phyloP scores from a whole-genome alignment of 92 coral and sea anemone species.

The Phenganax stokvisi region DNA sequence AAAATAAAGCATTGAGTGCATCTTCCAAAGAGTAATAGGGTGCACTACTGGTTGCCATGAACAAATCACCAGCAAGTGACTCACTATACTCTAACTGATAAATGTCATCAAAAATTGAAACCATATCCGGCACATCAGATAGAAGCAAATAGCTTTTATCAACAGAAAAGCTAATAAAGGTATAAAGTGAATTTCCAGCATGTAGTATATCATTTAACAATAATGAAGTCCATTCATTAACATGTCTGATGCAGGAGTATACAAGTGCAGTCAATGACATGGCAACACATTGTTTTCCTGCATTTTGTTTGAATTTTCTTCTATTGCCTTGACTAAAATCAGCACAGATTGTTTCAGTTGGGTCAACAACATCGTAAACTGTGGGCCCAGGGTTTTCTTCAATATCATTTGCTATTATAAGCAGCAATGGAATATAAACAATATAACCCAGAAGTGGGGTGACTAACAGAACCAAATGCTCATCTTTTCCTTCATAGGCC shows the following conservation, averaged over 20 bases:
- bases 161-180: background rate
- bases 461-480: too few species aligned
- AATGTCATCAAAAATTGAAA: background rate
- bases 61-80: background rate
- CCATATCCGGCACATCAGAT: background rate
- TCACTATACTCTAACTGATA: background rate
- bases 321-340: slow-evolving; percentile 10
- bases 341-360: background rate
- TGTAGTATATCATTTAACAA: background rate
- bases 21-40: background rate
- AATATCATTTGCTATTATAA: background rate
- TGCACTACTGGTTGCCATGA: background rate
- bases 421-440: background rate
- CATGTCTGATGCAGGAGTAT: background rate
- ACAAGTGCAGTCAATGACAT: slow-evolving; percentile 7
- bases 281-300: slow-evolving; percentile 10
- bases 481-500: too few species aligned
- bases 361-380: slow-evolving; percentile 9
- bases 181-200: background rate
- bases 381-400: slow-evolving; percentile 16
- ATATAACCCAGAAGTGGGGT: too few species aligned
- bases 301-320: background rate
- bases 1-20: background rate
- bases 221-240: background rate
- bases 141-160: background rate